A percentile compares a stretch with the other conserved stretches of the same genome.
These are phyloP conservation scores for Callipepla californica DNA, from an alignment of 2,113 vertebrate species.

Conservation along the genomic window DNA sequence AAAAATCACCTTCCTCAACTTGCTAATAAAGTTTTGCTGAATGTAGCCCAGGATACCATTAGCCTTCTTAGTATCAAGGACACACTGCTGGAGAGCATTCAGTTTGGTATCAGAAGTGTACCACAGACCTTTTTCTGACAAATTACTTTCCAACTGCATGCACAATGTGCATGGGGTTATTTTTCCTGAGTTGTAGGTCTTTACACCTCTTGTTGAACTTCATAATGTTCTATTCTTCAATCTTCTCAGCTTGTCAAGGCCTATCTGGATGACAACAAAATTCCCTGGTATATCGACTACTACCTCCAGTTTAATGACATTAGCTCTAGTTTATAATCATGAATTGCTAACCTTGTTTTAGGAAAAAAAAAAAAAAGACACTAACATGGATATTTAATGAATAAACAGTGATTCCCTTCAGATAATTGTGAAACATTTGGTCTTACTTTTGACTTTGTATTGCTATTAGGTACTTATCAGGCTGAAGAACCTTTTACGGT, in stretches of 20 bases:
- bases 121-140: neutral
- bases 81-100: neutral
- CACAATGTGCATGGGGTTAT: neutral
- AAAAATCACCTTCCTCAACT: neutral
- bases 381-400: neutral
- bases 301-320: neutral
- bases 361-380: neutral
- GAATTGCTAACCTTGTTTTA: neutral
- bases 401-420: neutral
- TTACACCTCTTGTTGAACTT: neutral
- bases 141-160: neutral
- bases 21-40: neutral
- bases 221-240: neutral
- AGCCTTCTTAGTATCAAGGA: neutral
- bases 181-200: neutral
- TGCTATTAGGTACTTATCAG: neutral
- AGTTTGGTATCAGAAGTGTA: neutral
- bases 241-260: neutral
- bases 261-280: neutral
- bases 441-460: neutral
- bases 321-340: neutral
- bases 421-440: neutral
- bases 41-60: neutral
- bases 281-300: neutral
- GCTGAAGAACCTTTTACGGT: neutral